Conservation (phyloP, 2,113 vertebrate species). For the Ptilonorhynchus violaceus region DNA sequence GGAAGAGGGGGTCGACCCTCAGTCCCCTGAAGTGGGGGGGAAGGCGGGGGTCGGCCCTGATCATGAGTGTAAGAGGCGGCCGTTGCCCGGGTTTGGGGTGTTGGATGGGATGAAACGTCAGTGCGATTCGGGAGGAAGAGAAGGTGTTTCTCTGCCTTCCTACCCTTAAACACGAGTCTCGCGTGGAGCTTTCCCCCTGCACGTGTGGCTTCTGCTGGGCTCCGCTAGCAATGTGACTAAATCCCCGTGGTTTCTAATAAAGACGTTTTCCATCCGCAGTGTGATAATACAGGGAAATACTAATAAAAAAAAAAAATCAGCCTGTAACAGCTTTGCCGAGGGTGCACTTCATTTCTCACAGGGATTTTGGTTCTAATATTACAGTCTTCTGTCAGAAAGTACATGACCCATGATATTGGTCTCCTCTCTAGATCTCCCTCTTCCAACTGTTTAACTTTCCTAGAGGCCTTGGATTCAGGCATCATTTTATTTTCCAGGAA, state of each 20-base stretch:
- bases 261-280: background rate
- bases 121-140: too few species aligned
- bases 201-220: background rate
- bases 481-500: background rate
- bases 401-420: rapidly evolving
- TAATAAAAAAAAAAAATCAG: background rate
- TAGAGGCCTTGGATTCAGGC: background rate
- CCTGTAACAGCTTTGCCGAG: background rate
- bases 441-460: background rate
- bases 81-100: background rate
- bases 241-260: background rate
- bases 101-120: too few species aligned
- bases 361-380: background rate
- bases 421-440: background rate
- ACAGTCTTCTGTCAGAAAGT: background rate
- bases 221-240: background rate
- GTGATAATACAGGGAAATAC: rapidly evolving
- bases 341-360: background rate
- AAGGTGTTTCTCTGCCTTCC: background rate
- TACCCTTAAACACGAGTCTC: rapidly evolving
- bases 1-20: background rate
- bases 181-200: background rate
- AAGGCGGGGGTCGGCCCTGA: background rate
- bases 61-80: too few species aligned
- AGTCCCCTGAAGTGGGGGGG: too few species aligned